These are phyloP conservation scores for Ophioninae sp. DNA, from an alignment of 2,888 invertebrate genomes.

Conservation along the genomic window DNA sequence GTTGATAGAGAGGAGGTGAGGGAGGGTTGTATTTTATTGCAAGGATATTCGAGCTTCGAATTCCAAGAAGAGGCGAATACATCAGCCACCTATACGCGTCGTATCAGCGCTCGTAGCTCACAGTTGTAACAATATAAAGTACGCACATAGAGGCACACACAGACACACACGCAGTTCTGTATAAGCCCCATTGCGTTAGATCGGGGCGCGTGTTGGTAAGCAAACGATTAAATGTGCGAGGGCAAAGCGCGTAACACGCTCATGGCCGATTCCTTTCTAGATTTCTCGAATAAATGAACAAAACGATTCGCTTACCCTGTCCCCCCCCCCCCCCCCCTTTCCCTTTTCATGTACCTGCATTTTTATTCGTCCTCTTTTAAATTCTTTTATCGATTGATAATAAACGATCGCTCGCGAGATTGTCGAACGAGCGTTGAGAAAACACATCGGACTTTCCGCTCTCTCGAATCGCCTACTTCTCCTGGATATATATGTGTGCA, in stretches of 20 bases:
- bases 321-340: background rate
- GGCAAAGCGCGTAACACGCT: slow-evolving; percentile 65
- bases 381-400: slow-evolving; percentile 57
- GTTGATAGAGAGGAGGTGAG: background rate
- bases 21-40: slow-evolving; percentile 53
- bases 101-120: slow-evolving; percentile 33
- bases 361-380: slow-evolving; percentile 18
- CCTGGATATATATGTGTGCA: background rate
- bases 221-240: slow-evolving; percentile 57
- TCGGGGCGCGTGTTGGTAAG: slow-evolving; percentile 40
- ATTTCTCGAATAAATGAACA: slow-evolving; percentile 63
- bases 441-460: slow-evolving; percentile 28
- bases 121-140: slow-evolving; percentile 29
- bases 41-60: slow-evolving; percentile 62
- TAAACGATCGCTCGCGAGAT: slow-evolving; percentile 58
- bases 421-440: slow-evolving; percentile 43
- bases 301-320: slow-evolving; percentile 15
- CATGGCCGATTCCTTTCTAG: slow-evolving; percentile 67
- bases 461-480: background rate
- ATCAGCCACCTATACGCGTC: slow-evolving; percentile 43
- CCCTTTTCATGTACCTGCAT: background rate
- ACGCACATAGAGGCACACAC: slow-evolving; percentile 10
- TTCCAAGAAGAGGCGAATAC: slow-evolving; percentile 62
- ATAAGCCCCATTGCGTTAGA: slow-evolving; percentile 53
- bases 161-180: background rate